Base-by-base conservation (phyloP, 2,797 vertebrate species). In the Bucorvus abyssinicus region DNA sequence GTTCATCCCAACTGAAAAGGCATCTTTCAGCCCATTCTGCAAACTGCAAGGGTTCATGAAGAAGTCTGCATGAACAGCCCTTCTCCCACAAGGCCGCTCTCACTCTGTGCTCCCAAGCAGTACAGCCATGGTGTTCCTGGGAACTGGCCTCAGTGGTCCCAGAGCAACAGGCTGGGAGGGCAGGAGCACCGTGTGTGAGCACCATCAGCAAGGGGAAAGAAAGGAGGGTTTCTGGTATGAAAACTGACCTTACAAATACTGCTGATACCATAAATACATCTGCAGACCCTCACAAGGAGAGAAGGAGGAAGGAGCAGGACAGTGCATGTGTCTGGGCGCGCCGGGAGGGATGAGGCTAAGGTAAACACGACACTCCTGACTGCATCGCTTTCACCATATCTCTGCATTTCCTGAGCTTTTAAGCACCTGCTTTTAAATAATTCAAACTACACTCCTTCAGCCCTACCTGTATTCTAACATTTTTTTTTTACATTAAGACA, bases 41-140 rank as follows among this genome's bases (percentile, higher is more conserved):
- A 77, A 47, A 61, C 10, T 47, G 11, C n/a, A 68, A 50, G 49
- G 34, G 23, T 29, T 56, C 8, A 1, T 50, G 42, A 34, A 64
- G 44, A 55, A 64, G n/a, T 17, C 45, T 49, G 14, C 50, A 34
- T 2, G 10, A 84, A 36, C 4, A 10, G 29, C 47, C 68, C 27
- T 69, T 23, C 17, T 44, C 23, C 5, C 2, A 1, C 0, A 6
- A 1, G 7, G 19, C 59, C 1, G 2, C 64, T 45, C 77, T 70
- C 12, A 2, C 24, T 17, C 29, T 4, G 1, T 23, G 73, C 50
- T 84, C 50, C 52, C 0, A 2, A 45, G 56, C 67, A n/a, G n/a
- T 0, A 0, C 47, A 59, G 49, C 30, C 23, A 7, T 8, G n/a
- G 42, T 36, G 12, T 12, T 32, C 30, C 29, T 12, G 8, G 29